phyloP scores from a whole-genome alignment of 53 echinoderm and acorn worm species.

The Holothuria leucospilota region DNA sequence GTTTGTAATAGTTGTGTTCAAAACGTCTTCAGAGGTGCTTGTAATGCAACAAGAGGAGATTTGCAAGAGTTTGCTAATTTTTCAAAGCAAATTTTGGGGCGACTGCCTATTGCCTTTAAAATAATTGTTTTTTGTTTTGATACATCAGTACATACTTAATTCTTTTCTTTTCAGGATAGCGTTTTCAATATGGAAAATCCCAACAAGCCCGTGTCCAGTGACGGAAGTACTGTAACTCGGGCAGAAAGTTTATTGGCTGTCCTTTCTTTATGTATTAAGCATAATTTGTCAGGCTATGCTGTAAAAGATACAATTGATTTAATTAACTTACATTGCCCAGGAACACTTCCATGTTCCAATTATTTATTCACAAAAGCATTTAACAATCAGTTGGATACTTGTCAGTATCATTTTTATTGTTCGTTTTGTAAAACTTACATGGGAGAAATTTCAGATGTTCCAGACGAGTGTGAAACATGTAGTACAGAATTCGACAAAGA shows the following conservation, averaged over 20 bases:
- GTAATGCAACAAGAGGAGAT: too few species aligned
- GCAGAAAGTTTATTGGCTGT: slow-evolving; percentile 50
- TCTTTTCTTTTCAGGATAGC: too few species aligned
- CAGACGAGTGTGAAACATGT: slow-evolving; percentile 7
- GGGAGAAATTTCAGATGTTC: background rate
- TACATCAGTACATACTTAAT: too few species aligned
- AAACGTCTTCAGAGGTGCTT: too few species aligned
- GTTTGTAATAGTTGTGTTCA: too few species aligned
- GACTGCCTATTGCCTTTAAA: too few species aligned
- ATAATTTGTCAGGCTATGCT: slow-evolving; percentile 38
- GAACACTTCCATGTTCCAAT: slow-evolving; percentile 41
- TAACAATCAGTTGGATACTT: slow-evolving; percentile 12
- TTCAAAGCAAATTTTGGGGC: too few species aligned
- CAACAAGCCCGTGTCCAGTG: slow-evolving; percentile 40
- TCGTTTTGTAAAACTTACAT: slow-evolving; percentile 19
- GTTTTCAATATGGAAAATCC: slow-evolving; percentile 14
- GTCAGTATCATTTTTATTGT: slow-evolving; percentile 56
- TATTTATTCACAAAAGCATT: slow-evolving; percentile 35
- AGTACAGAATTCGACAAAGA: background rate
- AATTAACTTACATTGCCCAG: slow-evolving; percentile 45
- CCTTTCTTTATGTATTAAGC: slow-evolving; percentile 32
- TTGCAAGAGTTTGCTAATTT: too few species aligned
- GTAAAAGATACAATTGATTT: slow-evolving; percentile 45
- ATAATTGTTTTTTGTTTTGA: too few species aligned
- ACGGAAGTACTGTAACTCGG: slow-evolving; percentile 26